Base-by-base conservation (phyloP, 2,113 vertebrate genomes). In the Ondatra zibethicus region DNA sequence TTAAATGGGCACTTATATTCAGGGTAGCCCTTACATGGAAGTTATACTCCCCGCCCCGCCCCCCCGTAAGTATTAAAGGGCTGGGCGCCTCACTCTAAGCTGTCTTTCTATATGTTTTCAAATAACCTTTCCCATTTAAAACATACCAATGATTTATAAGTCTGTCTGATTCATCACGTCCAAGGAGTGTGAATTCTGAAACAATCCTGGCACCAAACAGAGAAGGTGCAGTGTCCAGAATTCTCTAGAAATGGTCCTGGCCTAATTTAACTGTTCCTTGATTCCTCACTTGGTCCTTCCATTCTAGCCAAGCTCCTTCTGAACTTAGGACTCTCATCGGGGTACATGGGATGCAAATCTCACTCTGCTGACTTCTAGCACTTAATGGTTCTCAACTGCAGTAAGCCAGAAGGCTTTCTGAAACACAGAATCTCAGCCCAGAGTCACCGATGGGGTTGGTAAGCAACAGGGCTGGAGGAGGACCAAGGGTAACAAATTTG, bases 11-110 rank as follows among this genome's bases (percentile, higher is more conserved):
- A 91, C 77, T 96, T 96, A 95, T 85, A 97, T 93, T 96, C 88
- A 90, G 87, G 76, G 95, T 97, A 96, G 96, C 81, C 98, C 97
- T 98, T 97, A 98, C 93, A 97, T 97, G 97, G 97, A 95, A 94
- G 96, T 97, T 68, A 85, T 87, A 93, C 58, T 11, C 36, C 84
- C 73, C 29, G 0, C 6, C 21, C 1, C 13, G 4, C 29, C 0
- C 6, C 21, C 1, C 13, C 9, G 9, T 25, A 85, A 70, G 85
- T 88, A 96, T 91, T 55, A 55, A 96, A 94, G 93, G 95, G 65
- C 80, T 93, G 89, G 72, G 92, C 55, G 95, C 65, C 68, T 77
- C 42, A 76, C 84, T 95, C 78, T 73, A 55, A 92, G 87, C 58
- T 42, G 13, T 88, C n/a, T 78, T 89, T 55, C 45, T 55, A 63